These are phyloP conservation scores for Coregonus sp. DNA, from an alignment of 2,797 vertebrate genomes.

Conservation along the genomic window DNA sequence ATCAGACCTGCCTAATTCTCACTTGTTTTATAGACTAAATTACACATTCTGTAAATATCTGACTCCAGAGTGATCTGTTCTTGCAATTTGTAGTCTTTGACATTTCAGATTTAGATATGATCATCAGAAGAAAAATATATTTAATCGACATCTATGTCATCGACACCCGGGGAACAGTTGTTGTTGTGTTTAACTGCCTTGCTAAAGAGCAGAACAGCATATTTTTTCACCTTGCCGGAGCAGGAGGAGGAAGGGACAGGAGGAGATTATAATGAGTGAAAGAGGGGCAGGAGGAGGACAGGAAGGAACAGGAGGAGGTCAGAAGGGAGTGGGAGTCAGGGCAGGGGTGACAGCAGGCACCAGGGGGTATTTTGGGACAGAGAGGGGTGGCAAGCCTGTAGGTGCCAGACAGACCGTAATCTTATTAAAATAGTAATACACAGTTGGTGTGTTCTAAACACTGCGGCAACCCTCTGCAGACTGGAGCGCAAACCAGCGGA, in stretches of 20 bases:
- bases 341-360: slow-evolving; percentile 2
- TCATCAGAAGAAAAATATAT: no score
- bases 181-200: no score
- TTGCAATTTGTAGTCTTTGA: no score
- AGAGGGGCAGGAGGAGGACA: not conserved
- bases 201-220: no score
- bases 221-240: no score
- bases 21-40: no score
- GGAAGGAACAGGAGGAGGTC: not conserved
- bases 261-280: not conserved
- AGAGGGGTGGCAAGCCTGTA: slow-evolving; percentile 21
- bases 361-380: slow-evolving; percentile 8
- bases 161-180: no score
- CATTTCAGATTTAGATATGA: no score
- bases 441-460: slow-evolving; percentile 29
- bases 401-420: slow-evolving; percentile 49
- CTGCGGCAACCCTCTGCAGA: slow-evolving; percentile 28
- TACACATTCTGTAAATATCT: no score
- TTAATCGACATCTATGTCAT: no score
- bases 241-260: not conserved
- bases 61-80: no score
- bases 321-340: slow-evolving; percentile 8
- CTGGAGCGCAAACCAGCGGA: slow-evolving; percentile 26
- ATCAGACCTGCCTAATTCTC: no score
- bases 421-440: slow-evolving; percentile 53